Percentiles rank a stretch among this genome's conserved stretches.
Conservation (phyloP, 1,140 invertebrate species). For the Schlechtendalia chinensis region DNA sequence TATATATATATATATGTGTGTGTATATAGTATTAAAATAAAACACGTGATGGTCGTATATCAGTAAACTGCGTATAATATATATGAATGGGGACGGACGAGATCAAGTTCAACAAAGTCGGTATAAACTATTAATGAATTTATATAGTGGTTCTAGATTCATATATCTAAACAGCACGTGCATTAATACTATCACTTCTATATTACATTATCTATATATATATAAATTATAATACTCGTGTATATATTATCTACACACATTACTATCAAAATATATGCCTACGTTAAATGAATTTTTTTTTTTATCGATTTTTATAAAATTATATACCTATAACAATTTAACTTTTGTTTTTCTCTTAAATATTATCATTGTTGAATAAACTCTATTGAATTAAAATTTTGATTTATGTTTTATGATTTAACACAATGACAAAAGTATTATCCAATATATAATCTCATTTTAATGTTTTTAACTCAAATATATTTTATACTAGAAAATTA, state of each 20-base stretch:
- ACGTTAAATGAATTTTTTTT: too few relatives aligned
- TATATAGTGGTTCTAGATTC: neutral
- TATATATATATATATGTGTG: neutral
- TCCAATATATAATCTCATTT: too few relatives aligned
- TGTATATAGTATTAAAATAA: neutral
- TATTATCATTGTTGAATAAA: too few relatives aligned
- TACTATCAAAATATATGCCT: neutral
- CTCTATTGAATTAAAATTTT: too few relatives aligned
- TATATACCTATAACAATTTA: neutral
- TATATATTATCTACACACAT: neutral
- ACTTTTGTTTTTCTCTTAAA: too few relatives aligned
- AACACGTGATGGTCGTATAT: neutral
- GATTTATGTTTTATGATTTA: too few relatives aligned
- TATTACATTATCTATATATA: neutral
- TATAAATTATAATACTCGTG: neutral
- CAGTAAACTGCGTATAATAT: neutral
- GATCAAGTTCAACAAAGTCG: slow-evolving; percentile 19
- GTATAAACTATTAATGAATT: slow-evolving; percentile 11
- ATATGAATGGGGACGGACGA: neutral
- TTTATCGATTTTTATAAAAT: neutral
- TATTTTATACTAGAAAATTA: too few relatives aligned
- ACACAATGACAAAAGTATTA: too few relatives aligned
- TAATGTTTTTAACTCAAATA: too few relatives aligned
- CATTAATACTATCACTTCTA: neutral
- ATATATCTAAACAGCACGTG: neutral